These are phyloP conservation scores for Belonocnema kinseyi DNA, from an alignment of 1,140 invertebrate species.

Conservation along the genomic window DNA sequence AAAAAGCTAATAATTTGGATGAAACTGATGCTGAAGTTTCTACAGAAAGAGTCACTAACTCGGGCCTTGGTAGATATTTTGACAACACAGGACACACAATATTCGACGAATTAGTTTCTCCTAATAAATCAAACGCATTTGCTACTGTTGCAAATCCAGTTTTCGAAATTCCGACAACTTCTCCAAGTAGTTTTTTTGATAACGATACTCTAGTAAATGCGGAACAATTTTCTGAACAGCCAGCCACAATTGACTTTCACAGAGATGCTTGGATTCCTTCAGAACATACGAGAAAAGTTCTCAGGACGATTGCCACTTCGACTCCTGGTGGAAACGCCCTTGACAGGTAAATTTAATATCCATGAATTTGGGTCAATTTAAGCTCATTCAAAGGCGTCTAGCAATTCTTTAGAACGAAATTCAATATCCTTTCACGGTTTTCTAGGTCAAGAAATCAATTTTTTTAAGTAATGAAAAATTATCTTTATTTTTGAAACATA, in stretches of 20 bases:
- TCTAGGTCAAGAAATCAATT: no score
- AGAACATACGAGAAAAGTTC: constrained; percentile 67
- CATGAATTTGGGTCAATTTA: neutral
- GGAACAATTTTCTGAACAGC: constrained; percentile 40
- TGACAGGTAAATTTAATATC: constrained; percentile 43
- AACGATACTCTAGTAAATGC: constrained; percentile 47
- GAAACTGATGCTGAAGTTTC: constrained; percentile 33
- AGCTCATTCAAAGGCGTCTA: no score
- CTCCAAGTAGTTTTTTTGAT: constrained; percentile 43
- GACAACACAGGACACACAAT: constrained; percentile 66
- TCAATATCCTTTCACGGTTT: no score
- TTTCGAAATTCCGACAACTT: constrained; percentile 43
- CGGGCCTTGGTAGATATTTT: constrained; percentile 66
- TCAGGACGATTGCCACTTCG: constrained; percentile 62
- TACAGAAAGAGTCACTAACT: constrained; percentile 14
- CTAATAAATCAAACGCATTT: constrained; percentile 50
- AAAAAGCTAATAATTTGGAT: constrained; percentile 17
- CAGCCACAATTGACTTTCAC: constrained; percentile 55
- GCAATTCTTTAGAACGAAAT: no score
- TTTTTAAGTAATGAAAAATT: no score
- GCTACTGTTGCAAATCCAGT: constrained; percentile 41
- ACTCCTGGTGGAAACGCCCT: constrained; percentile 49
- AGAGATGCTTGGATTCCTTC: constrained; percentile 73
- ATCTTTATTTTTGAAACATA: no score
- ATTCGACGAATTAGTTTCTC: constrained; percentile 70